phyloP scores from a whole-genome alignment of 2,113 vertebrate genomes.

The Diglossa brunneiventris region DNA sequence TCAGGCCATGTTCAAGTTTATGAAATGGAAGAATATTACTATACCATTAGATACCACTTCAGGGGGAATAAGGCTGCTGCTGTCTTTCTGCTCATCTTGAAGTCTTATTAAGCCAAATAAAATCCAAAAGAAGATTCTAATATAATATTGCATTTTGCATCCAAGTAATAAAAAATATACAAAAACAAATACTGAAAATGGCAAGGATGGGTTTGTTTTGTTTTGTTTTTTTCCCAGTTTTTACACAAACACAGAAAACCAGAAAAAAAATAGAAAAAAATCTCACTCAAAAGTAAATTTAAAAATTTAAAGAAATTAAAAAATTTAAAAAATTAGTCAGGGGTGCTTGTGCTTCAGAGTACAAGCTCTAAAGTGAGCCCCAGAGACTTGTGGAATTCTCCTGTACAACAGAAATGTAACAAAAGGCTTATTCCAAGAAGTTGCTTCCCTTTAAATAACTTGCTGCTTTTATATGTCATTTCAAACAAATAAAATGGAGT shows the following conservation, averaged over 20 bases:
- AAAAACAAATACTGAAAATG: constrained; percentile 7
- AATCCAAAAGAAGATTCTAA: constrained; percentile 26
- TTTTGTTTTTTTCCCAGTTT: not conserved
- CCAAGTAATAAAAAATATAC: not conserved
- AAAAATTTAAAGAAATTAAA: too few species aligned
- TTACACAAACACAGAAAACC: not conserved
- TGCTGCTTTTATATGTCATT: not conserved
- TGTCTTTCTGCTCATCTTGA: constrained; percentile 21
- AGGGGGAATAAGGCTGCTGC: constrained; percentile 41
- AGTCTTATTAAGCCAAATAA: constrained; percentile 51
- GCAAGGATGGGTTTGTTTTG: not conserved
- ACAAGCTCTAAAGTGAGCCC: not conserved
- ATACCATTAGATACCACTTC: constrained; percentile 33
- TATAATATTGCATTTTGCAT: not conserved
- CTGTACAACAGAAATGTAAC: not conserved
- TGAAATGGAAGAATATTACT: constrained; percentile 25
- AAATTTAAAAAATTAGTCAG: not conserved
- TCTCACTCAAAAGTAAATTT: not conserved
- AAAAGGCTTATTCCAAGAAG: not conserved
- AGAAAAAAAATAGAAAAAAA: not conserved
- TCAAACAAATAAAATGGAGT: not conserved
- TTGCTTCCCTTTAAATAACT: not conserved
- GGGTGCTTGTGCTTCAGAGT: not conserved
- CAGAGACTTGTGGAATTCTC: not conserved
- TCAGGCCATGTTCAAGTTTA: constrained; percentile 7